Evolutionary conservation across 2,888 invertebrate genomes (phyloP).

Genomic region (Anaspis maculata): DNA sequence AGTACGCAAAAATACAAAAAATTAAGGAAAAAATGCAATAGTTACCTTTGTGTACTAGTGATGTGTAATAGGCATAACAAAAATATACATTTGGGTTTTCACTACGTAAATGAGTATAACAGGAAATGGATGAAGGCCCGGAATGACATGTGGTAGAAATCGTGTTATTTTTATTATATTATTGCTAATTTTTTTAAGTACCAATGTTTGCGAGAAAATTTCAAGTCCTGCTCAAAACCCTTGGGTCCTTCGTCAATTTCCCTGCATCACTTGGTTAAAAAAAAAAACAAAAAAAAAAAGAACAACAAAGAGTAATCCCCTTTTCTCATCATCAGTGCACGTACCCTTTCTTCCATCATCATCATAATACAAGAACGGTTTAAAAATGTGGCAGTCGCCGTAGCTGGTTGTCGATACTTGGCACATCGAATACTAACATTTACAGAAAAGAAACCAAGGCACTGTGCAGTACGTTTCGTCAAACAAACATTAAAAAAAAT

Average conservation of each 20-base stretch:
- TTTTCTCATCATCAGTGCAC: too few species aligned
- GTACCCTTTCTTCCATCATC: neutral
- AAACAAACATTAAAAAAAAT: constrained; percentile 6
- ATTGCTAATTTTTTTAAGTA: too few species aligned
- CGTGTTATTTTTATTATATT: too few species aligned
- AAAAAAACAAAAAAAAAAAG: too few species aligned
- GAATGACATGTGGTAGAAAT: too few species aligned
- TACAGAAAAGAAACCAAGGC: constrained; percentile 36
- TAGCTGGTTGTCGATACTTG: constrained; percentile 40
- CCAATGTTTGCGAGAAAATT: too few species aligned
- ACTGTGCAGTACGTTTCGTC: constrained; percentile 28
- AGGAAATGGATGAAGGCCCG: too few species aligned
- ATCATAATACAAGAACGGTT: constrained; percentile 24
- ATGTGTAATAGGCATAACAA: constrained; percentile 22
- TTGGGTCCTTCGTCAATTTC: too few species aligned
- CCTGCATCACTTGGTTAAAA: too few species aligned
- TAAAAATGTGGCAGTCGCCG: constrained; percentile 36
- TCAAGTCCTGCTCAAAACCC: too few species aligned
- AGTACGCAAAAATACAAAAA: constrained; percentile 12
- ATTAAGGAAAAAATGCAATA: constrained; percentile 13
- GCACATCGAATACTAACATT: constrained; percentile 37
- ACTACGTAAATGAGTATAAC: too few species aligned
- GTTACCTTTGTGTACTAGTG: constrained; percentile 19
- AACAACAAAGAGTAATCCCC: too few species aligned
- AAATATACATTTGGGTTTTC: constrained; percentile 29